Evolutionary conservation across 2,113 vertebrate species (phyloP), one percentile per base, ranked within the genome.

Genomic region (Holacanthus passer): DNA sequence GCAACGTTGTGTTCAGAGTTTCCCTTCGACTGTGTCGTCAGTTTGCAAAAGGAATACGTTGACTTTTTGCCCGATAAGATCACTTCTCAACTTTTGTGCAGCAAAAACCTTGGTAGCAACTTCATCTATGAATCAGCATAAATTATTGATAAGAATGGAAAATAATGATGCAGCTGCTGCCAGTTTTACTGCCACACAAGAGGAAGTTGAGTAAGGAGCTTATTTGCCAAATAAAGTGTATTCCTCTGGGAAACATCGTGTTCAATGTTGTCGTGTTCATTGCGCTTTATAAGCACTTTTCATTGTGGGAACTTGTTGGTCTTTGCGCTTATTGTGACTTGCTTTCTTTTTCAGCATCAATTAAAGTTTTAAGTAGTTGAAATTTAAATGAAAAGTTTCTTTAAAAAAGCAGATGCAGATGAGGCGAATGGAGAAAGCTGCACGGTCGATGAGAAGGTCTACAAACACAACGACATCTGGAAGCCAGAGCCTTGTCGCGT

Each of bases 381-480:
- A 8, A 27, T 7, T 1, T 32, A 1, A 59, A 47, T 32, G 4
- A 0, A 11, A 5, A 7, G 16, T 62, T 39, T n/a, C 1, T 47
- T 10, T 47, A 22, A 45, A 8, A 35, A 35, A 39, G 4, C 79
- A 89, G 87, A 58, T 48, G 47, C 58, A 2, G 83, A 79, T 10
- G 82, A 65, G 27, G 48, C 45, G 58, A 92, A 79, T 87, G 89
- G 72, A 82, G 94, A 74, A 84, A 95, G 76, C 85, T 98, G 97
- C 92, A 96, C 88, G 6, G 96, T 96, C n/a, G 95, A 96, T 32
- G 96, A 94, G 3, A 91, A 95, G 81, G 83, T 96, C 81, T 95
- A 97, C 88, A 89, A 94, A 65, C 96, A 98, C 90, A 95, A 96
- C 52, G 96, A 96, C 75, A 95, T 98, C 82, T 99, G 97, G 97